Evolutionary conservation across 2,113 vertebrate species (phyloP), one percentile per base, ranked within the genome.

Genomic region (Myanophis thanlyinensis): DNA sequence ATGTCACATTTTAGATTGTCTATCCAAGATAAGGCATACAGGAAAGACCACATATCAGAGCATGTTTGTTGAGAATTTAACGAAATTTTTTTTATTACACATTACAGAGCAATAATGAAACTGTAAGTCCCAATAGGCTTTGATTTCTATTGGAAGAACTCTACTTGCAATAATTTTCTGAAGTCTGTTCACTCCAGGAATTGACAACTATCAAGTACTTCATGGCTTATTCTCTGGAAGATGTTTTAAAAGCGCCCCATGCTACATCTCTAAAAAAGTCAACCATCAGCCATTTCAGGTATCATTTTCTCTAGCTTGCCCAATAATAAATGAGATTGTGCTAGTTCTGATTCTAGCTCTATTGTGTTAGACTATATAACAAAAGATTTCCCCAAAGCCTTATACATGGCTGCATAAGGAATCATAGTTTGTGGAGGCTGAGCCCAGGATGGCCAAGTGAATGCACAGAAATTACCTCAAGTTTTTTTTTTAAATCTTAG

Each of bases 11-110:
- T 47, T 22, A 35, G 90, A 86, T 89, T 92, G 2, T 3, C 13
- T 90, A 67, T 46, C 85, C 25, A 40, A 92, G 49, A 52, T 89
- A 90, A 89, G 88, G 88, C 88, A 90, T 86, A 90, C 80, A 86
- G 47, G 80, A 85, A 25, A 85, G 11, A 93, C 40, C 35, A 53
- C 53, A 73, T 5, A 12, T 0, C 51, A 89, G 20, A 92, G 91
- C 51, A 91, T 30, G 84, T 93, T 48, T 67, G 35, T 1, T 87
- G 91, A 80, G n/a, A 51, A 44, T 54, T 44, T 23, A 54, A 11
- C 49, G 89, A 92, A 85, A 48, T 67, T 27, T 35, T 47, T 67
- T 27, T 35, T 47, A 35, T 59, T 44, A 51, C 46, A 89, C n/a
- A 51, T 51, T 85, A 85, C 59, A 51, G 53, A 90, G 44, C 54